Evolutionary conservation across 2,888 invertebrate genomes (phyloP).

Genomic region (Agrochola circellaris): DNA sequence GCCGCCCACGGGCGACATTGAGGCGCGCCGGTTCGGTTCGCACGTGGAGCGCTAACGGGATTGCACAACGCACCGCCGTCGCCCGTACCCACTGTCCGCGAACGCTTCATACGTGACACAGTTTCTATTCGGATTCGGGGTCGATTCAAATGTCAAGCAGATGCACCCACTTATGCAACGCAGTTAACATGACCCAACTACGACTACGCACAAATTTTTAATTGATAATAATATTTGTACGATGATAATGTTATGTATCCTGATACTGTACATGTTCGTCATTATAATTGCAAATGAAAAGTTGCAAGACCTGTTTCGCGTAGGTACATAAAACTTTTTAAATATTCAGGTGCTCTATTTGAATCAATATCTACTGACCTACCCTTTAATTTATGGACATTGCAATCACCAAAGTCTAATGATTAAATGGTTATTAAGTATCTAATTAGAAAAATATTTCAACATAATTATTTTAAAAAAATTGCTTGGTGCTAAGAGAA

Average conservation of each 20-base stretch:
- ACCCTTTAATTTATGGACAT: background rate
- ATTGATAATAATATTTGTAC: conserved; percentile 63
- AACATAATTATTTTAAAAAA: too few species aligned
- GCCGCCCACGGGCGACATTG: conserved; percentile 89
- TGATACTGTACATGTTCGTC: conserved; percentile 13
- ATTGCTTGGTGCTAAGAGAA: background rate
- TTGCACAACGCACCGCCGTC: conserved; percentile 87
- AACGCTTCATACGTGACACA: conserved; percentile 88
- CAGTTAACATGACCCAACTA: conserved; percentile 80
- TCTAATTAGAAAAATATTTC: background rate
- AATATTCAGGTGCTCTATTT: conserved; percentile 4
- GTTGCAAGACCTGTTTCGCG: conserved; percentile 28
- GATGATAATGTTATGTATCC: conserved; percentile 17
- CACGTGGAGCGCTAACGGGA: conserved; percentile 89
- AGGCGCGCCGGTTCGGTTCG: conserved; percentile 87
- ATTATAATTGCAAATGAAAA: conserved; percentile 49
- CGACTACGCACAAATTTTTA: conserved; percentile 73
- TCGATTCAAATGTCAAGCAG: conserved; percentile 91
- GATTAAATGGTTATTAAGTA: background rate
- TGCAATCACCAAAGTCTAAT: background rate
- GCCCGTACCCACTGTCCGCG: conserved; percentile 78
- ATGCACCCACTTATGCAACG: conserved; percentile 90
- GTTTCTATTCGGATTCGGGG: conserved; percentile 91
- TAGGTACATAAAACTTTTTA: conserved; percentile 12
- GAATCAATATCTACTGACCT: background rate